Base-by-base conservation (phyloP, 2,113 vertebrate species). In the Engystomops pustulosus region DNA sequence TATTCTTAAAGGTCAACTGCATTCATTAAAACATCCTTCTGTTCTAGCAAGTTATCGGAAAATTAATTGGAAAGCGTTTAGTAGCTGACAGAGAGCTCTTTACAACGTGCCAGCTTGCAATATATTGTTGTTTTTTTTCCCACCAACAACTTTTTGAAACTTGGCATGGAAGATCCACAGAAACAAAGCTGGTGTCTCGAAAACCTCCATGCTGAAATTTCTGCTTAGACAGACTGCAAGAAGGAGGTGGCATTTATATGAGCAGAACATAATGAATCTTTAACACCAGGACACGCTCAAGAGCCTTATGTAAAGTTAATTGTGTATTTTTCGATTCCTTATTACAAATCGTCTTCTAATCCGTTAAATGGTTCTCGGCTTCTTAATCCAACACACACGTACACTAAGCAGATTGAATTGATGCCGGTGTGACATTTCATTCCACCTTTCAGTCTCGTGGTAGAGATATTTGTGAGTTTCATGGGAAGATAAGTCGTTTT, bases 1-100 rank as follows among this genome's bases (percentile, higher is more conserved):
- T 94, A 94, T 94, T 94, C 92, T 93, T 94, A 94, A 94, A 94
- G 94, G 94, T 94, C 93, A 95, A 93, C 90, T 91, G 90, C 89
- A 15, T 90, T 91, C 91, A 91, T 88, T 93, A 86, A 87, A 93
- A 90, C 91, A 91, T 89, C 92, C 93, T 93, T 94, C 93, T 95
- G 94, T 94, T 94, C 93, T 90, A 93, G 91, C 91, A 83, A 91
- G 89, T 92, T 93, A 94, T 94, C 92, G 91, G 92, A 91, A 94
- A 94, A 94, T 94, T 94, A 95, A 94, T 93, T 94, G 93, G 93
- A 92, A 94, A 90, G 87, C 88, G 88, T 93, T 95, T 93, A 92
- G 89, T 77, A 69, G 75, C 32, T 60, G 88, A 91, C 91, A 92
- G 89, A 0, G 88, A 89, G 89, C 72, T 67, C 84, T 78, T 86